A percentile compares a stretch with the other conserved stretches of the same genome.
These are phyloP conservation scores for Nerophis lumbriciformis DNA, from an alignment of 2,113 vertebrate species.

Conservation along the genomic window DNA sequence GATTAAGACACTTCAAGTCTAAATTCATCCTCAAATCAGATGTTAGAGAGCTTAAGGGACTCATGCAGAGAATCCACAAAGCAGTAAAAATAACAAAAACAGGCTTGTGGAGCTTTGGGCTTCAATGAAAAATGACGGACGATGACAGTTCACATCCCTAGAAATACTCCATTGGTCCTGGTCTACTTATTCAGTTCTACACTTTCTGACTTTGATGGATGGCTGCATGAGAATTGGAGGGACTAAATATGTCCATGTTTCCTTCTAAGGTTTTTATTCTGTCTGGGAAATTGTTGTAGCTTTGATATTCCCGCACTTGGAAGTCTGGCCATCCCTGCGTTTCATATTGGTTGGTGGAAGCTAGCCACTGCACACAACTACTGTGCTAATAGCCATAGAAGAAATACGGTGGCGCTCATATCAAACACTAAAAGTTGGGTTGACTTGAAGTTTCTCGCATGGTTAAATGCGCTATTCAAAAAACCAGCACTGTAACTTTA, in stretches of 20 bases:
- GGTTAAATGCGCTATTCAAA: too few species aligned
- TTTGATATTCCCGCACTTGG: too few species aligned
- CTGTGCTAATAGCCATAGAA: too few species aligned
- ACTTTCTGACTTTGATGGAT: background rate
- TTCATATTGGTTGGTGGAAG: too few species aligned
- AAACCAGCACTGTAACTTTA: too few species aligned
- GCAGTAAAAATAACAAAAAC: background rate
- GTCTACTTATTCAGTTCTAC: background rate
- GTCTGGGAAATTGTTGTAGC: background rate
- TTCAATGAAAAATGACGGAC: background rate
- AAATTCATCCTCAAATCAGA: background rate
- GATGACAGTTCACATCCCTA: background rate
- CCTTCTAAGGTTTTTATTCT: background rate
- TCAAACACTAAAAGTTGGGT: too few species aligned
- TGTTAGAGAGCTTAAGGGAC: constrained; percentile 2
- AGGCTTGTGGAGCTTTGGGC: background rate
- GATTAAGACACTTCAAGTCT: constrained; percentile 25
- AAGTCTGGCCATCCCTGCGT: too few species aligned
- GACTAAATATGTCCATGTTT: background rate
- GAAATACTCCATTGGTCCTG: background rate
- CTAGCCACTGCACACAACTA: too few species aligned
- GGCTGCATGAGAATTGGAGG: background rate
- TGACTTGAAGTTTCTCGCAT: too few species aligned
- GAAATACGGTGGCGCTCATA: too few species aligned
- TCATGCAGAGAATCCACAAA: background rate